A percentile compares a stretch with the other conserved stretches of the same genome.
Conservation (phyloP, 2,888 invertebrate species). For the Spatulosminthurus flaviceps region DNA sequence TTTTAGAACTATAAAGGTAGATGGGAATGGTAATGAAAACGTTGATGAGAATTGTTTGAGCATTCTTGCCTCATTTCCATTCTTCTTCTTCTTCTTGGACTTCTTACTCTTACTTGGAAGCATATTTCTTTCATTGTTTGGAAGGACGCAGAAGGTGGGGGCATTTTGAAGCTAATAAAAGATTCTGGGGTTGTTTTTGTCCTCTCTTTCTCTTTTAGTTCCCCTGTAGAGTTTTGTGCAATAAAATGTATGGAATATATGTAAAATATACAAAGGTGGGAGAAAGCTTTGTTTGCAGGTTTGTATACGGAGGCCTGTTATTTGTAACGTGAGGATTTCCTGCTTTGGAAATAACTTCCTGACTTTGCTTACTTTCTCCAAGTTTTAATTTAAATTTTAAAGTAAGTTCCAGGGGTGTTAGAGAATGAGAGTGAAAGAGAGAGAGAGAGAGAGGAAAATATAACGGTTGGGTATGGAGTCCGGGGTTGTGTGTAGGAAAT, state of each 20-base stretch:
- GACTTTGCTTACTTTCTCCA: not conserved
- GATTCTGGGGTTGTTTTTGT: too few relatives aligned
- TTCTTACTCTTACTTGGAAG: too few relatives aligned
- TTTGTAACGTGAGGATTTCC: not conserved
- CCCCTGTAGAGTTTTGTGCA: too few relatives aligned
- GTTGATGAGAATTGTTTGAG: slow-evolving; percentile 20
- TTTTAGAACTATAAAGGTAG: slow-evolving; percentile 12
- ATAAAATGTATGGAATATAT: too few relatives aligned
- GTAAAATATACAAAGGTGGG: too few relatives aligned
- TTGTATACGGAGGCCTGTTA: too few relatives aligned
- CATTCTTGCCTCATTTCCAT: not conserved
- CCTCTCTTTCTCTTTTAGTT: too few relatives aligned
- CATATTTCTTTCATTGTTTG: too few relatives aligned
- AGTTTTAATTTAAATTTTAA: slow-evolving; percentile 20
- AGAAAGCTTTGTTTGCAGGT: too few relatives aligned
- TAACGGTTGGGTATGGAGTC: not conserved
- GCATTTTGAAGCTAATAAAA: too few relatives aligned
- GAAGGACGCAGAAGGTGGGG: too few relatives aligned
- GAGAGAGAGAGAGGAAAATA: not conserved
- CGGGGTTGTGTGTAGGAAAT: not conserved
- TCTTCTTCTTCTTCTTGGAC: too few relatives aligned
- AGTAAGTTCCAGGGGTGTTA: not conserved
- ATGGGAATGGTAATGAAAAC: slow-evolving; percentile 23
- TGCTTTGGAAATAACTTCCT: not conserved
- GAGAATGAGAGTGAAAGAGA: not conserved